Conservation (phyloP, 2,888 invertebrate genomes). For the Schizotus pectinicornis region DNA sequence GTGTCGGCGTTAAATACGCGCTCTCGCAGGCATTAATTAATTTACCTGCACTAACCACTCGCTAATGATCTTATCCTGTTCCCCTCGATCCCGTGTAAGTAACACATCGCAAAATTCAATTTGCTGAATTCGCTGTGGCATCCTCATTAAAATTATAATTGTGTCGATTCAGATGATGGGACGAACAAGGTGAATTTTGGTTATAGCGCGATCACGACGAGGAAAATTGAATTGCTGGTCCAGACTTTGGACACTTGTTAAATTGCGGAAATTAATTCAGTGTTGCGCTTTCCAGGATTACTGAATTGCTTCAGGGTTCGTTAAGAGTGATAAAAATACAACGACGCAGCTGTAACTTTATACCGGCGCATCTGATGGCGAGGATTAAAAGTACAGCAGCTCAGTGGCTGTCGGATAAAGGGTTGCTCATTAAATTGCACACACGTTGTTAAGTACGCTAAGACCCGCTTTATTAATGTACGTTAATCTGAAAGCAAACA, state of each 20-base stretch:
- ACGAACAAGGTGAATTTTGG: too few relatives aligned
- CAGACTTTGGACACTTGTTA: constrained; percentile 13
- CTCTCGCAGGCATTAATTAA: constrained; percentile 22
- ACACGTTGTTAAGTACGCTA: constrained; percentile 31
- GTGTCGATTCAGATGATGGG: too few relatives aligned
- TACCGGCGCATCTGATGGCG: constrained; percentile 22
- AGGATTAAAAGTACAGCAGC: constrained; percentile 20
- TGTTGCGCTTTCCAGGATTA: constrained; percentile 26
- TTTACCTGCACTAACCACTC: constrained; percentile 20
- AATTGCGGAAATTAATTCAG: constrained; percentile 21
- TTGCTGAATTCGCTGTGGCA: constrained; percentile 1
- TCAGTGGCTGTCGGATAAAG: constrained; percentile 23
- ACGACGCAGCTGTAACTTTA: constrained; percentile 23
- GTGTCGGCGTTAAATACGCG: constrained; percentile 18
- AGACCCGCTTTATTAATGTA: constrained; percentile 36
- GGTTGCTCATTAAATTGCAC: constrained; percentile 32
- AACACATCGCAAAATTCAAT: constrained; percentile 1
- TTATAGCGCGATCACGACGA: not conserved
- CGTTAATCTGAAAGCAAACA: constrained; percentile 22
- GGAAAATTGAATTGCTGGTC: constrained; percentile 8
- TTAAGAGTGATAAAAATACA: constrained; percentile 32
- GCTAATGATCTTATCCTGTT: constrained; percentile 15
- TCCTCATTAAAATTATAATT: too few relatives aligned
- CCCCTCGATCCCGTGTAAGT: not conserved
- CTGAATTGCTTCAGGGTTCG: constrained; percentile 30